phyloP scores from a whole-genome alignment of 2,888 invertebrate genomes.

The Nematopogon swammerdamellus region DNA sequence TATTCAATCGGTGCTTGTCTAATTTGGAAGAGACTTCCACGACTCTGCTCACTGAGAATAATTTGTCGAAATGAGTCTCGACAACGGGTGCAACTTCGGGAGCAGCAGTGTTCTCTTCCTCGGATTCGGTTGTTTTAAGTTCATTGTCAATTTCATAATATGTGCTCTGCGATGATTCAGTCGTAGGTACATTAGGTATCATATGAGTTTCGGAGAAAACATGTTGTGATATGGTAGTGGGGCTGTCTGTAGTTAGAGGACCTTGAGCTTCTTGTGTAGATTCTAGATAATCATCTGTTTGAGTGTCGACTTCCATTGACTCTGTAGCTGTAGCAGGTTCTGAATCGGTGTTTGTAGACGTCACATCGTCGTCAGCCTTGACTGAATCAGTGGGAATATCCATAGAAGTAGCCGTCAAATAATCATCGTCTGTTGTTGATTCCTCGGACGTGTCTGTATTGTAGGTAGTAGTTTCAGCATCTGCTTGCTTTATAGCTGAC shows the following conservation, averaged over 20 bases:
- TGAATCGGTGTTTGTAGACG: slow-evolving; percentile 21
- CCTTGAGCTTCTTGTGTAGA: slow-evolving; percentile 26
- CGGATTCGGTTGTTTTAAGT: slow-evolving; percentile 9
- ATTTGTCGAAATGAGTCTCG: slow-evolving; percentile 53
- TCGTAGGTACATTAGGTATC: slow-evolving; percentile 11
- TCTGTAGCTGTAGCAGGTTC: slow-evolving; percentile 26
- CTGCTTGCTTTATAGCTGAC: no score
- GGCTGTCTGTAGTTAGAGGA: slow-evolving; percentile 46
- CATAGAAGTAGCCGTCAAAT: slow-evolving; percentile 24
- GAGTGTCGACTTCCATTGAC: slow-evolving; percentile 31
- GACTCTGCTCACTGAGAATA: slow-evolving; percentile 67
- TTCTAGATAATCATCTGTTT: slow-evolving; percentile 39
- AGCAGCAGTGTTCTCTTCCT: slow-evolving; percentile 23
- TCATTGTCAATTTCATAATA: background rate
- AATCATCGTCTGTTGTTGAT: slow-evolving; percentile 34
- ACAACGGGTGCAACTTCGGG: slow-evolving; percentile 29
- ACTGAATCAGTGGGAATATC: slow-evolving; percentile 19
- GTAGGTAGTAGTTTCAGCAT: slow-evolving; percentile 20
- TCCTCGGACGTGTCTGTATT: slow-evolving; percentile 9
- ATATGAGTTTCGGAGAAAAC: slow-evolving; percentile 6
- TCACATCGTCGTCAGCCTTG: slow-evolving; percentile 18
- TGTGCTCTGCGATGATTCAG: slow-evolving; percentile 11
- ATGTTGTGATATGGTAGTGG: slow-evolving; percentile 14
- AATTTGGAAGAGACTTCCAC: slow-evolving; percentile 66
- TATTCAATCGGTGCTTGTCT: slow-evolving; percentile 56